Percentiles rank a stretch among this genome's conserved stretches.
These are phyloP conservation scores for Lacerta viridis DNA, from an alignment of 2,797 vertebrate species.

Conservation along the genomic window DNA sequence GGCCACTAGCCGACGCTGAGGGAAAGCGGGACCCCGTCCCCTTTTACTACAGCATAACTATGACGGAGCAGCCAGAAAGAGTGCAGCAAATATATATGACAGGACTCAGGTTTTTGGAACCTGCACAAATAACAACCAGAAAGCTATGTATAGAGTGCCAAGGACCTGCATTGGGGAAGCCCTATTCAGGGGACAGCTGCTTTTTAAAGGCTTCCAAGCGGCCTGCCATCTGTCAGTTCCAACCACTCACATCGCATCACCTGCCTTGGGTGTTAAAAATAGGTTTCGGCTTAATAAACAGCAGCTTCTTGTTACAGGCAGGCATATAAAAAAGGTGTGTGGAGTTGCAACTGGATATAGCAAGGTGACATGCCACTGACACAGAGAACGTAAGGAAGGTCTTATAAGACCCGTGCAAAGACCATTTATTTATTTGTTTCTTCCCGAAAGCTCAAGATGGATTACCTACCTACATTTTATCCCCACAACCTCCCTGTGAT, in stretches of 20 bases:
- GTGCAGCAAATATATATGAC: neutral
- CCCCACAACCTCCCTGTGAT: neutral
- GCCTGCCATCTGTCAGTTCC: constrained; percentile 32
- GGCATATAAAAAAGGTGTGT: constrained; percentile 4
- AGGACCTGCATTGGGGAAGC: neutral
- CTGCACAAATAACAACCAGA: neutral
- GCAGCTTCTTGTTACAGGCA: neutral
- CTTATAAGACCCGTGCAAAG: neutral
- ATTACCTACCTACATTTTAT: neutral
- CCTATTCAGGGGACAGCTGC: neutral
- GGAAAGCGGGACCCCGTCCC: no score
- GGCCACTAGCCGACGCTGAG: no score
- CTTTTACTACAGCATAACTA: neutral
- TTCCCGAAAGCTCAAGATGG: neutral
- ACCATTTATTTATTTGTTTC: constrained; percentile 12
- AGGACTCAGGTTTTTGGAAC: neutral
- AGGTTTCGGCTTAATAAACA: constrained; percentile 20
- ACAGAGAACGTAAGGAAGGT: neutral
- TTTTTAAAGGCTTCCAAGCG: constrained; percentile 16
- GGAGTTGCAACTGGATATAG: neutral
- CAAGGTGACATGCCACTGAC: neutral
- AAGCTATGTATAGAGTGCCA: neutral
- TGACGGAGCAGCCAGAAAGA: neutral
- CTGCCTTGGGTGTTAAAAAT: constrained; percentile 35
- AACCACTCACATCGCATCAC: constrained; percentile 12